Base-by-base conservation (phyloP, 2,113 vertebrate species). In the Poecilia latipinna region DNA sequence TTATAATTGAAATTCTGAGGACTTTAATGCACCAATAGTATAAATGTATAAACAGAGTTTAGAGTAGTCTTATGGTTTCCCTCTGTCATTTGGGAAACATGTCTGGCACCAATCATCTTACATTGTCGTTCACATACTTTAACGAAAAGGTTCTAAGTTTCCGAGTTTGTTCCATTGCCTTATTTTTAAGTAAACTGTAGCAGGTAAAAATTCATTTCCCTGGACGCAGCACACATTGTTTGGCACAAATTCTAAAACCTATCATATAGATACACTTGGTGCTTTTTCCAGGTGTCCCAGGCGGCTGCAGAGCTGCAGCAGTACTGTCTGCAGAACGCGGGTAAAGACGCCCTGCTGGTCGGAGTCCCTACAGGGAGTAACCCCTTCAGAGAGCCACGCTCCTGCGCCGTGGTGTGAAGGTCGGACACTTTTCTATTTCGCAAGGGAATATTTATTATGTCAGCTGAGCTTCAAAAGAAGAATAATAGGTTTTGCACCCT, bases 241-340 rank as follows among this genome's bases (percentile, higher is more conserved):
- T 11, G 51, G 7, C 24, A 57, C 19, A 57, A 57, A n/a, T 24
- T 3, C n/a, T 10, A 24, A 24, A 57, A 57, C 8, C 8, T 19
- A 48, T 17, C 44, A 1, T 24, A 8, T 39, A 61, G 39, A 28
- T 8, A 6, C 19, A 42, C 39, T 3, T 64, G 4, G 69, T 13
- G 22, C 6, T 39, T 0, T 7, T 57, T n/a, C 51, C 88, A 99
- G 98, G 97, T 99, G 66, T 99, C 98, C 5, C 96, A 99, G 91
- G 98, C 98, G 0, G 97, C 98, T 12, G 95, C 96, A 28, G 98
- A 99, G 80, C 96, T 99, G 15, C 97, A 97, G 76, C 97, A 98
- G 89, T 99, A 96, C 81, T 99, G 98, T 81, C 93, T 97, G 86
- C 97, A 98, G 89, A 99, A 99, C 0, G 98, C 97, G 42, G 94